Percentiles rank a stretch among this genome's conserved stretches.
phyloP scores from a whole-genome alignment of 2,113 vertebrate genomes.

The Passer domesticus region DNA sequence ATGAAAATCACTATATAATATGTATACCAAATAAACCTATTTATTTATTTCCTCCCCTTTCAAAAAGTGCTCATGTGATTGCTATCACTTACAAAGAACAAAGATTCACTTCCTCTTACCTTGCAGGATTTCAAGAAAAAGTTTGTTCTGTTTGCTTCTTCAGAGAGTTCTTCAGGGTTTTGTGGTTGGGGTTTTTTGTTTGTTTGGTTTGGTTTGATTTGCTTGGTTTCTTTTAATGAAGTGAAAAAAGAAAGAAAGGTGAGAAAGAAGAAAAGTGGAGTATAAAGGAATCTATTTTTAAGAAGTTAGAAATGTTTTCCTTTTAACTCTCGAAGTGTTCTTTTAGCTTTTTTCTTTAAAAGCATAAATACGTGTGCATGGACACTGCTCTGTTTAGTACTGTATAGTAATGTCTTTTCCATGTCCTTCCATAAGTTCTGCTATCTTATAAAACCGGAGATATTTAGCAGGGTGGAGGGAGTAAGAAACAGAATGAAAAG shows the following conservation, averaged over 20 bases:
- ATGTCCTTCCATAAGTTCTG: background rate
- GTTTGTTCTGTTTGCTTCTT: background rate
- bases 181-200: background rate
- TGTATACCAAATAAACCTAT: background rate
- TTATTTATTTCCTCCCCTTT: background rate
- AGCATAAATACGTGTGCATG: background rate
- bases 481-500: background rate
- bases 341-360: background rate
- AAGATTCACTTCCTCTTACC: background rate
- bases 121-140: background rate
- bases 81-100: background rate
- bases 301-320: background rate
- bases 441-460: conserved; percentile 26
- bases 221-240: background rate
- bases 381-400: background rate
- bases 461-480: background rate
- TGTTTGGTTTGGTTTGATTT: background rate
- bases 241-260: background rate
- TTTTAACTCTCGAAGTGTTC: background rate
- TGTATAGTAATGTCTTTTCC: conserved; percentile 47
- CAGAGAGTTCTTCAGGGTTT: background rate
- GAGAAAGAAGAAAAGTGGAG: background rate
- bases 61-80: background rate
- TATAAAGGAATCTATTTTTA: background rate
- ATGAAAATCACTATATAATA: background rate